Evolutionary conservation across 1,140 invertebrate genomes (phyloP).

Genomic region (Brachionus rotundiformis): DNA sequence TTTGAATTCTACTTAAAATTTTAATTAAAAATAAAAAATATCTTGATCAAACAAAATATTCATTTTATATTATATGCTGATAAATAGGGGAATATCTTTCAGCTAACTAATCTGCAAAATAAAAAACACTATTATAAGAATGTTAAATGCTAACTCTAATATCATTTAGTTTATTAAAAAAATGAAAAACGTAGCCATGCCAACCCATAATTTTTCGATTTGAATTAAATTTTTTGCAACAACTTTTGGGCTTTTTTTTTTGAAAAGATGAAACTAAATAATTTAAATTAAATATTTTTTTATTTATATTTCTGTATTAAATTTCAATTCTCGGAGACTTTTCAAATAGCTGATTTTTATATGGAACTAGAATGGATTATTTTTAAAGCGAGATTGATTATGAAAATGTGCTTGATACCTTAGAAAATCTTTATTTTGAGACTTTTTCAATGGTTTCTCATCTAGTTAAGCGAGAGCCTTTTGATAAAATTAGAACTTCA

Average conservation of each 20-base stretch:
- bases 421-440: background rate
- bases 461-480: background rate
- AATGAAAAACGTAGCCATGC: background rate
- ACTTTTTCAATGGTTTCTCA: background rate
- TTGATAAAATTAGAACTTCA: constrained; percentile 1
- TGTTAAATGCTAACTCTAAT: constrained; percentile 24
- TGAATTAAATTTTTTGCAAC: background rate
- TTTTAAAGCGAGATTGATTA: background rate
- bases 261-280: background rate
- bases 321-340: background rate
- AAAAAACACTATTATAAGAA: constrained; percentile 18
- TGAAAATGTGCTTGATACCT: constrained; percentile 5
- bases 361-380: background rate
- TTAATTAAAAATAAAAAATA: background rate
- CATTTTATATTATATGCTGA: no score
- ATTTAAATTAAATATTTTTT: background rate
- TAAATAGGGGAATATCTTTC: background rate
- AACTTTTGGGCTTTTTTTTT: constrained; percentile 23
- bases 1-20: background rate
- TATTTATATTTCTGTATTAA: background rate
- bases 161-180: constrained; percentile 41
- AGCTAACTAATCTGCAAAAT: background rate
- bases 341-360: background rate
- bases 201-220: constrained; percentile 20
- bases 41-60: no score